Percentiles rank a stretch among this genome's conserved stretches.
Evolutionary conservation across 2,888 invertebrate species (phyloP).

Genomic region (Aleiodes leptofemur): DNA sequence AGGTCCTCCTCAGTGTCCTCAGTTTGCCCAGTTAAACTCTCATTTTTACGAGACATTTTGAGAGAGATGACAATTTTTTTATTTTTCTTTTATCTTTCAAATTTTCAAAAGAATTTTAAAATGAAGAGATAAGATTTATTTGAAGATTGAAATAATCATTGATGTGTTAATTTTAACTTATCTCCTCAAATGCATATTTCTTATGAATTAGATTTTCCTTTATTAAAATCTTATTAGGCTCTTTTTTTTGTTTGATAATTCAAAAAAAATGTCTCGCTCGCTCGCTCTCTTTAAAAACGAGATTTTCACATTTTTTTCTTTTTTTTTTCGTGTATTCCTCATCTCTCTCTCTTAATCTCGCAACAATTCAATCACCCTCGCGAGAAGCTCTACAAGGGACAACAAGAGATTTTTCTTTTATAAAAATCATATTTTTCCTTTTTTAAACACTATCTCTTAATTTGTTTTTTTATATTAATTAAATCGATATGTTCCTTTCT

Average conservation of each 20-base stretch:
- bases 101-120: background rate
- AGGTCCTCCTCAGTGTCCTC: constrained; percentile 68
- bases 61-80: constrained; percentile 50
- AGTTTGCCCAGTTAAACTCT: constrained; percentile 58
- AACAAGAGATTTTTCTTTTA: constrained; percentile 63
- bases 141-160: background rate
- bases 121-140: background rate
- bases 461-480: constrained; percentile 32
- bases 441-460: constrained; percentile 23
- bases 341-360: constrained; percentile 54
- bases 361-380: constrained; percentile 60
- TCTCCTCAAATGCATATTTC: too few species aligned
- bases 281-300: constrained; percentile 56
- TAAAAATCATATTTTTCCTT: constrained; percentile 42
- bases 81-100: constrained; percentile 43
- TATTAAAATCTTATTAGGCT: constrained; percentile 17
- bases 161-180: background rate
- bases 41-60: constrained; percentile 50
- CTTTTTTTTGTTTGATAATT: constrained; percentile 24
- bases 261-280: constrained; percentile 39
- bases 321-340: constrained; percentile 45
- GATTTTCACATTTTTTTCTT: constrained; percentile 34
- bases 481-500: constrained; percentile 25
- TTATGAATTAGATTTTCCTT: constrained; percentile 41
- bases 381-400: constrained; percentile 67